Evolutionary conservation across 2,888 invertebrate species (phyloP).

Genomic region (Heteropelma amictum): DNA sequence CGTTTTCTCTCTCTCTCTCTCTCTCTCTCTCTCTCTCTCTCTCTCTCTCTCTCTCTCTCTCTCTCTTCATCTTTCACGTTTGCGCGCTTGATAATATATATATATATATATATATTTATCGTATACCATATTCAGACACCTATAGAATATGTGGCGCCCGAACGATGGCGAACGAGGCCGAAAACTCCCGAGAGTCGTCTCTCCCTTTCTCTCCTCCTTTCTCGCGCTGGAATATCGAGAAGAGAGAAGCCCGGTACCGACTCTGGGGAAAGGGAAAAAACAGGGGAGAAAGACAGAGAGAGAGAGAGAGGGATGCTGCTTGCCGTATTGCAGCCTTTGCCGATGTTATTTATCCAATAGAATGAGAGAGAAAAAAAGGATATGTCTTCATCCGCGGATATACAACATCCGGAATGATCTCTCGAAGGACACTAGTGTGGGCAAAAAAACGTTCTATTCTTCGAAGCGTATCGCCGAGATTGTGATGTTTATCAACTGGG

Average conservation of each 20-base stretch:
- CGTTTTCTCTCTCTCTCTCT: slow-evolving; percentile 2
- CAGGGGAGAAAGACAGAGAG: not conserved
- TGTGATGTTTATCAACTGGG: not conserved
- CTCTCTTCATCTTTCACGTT: not conserved
- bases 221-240: slow-evolving; percentile 32
- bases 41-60: not conserved
- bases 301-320: slow-evolving; percentile 15
- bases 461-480: not conserved
- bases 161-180: slow-evolving; percentile 66
- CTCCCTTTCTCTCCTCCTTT: slow-evolving; percentile 11
- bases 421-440: slow-evolving; percentile 2
- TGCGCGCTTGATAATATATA: slow-evolving; percentile 10
- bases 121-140: slow-evolving; percentile 41
- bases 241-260: too few species aligned
- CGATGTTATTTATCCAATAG: slow-evolving; percentile 40
- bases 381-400: slow-evolving; percentile 16
- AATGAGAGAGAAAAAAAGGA: slow-evolving; percentile 22
- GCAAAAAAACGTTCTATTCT: slow-evolving; percentile 4
- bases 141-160: slow-evolving; percentile 54
- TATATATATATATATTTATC: not conserved
- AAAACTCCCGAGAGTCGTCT: slow-evolving; percentile 57
- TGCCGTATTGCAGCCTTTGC: slow-evolving; percentile 30
- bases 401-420: slow-evolving; percentile 29
- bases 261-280: slow-evolving; percentile 3
- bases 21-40: not conserved